A percentile compares a stretch with the other conserved stretches of the same genome.
phyloP scores from a whole-genome alignment of 2,797 vertebrate genomes.

The Parauchenoglanis ngamensis region DNA sequence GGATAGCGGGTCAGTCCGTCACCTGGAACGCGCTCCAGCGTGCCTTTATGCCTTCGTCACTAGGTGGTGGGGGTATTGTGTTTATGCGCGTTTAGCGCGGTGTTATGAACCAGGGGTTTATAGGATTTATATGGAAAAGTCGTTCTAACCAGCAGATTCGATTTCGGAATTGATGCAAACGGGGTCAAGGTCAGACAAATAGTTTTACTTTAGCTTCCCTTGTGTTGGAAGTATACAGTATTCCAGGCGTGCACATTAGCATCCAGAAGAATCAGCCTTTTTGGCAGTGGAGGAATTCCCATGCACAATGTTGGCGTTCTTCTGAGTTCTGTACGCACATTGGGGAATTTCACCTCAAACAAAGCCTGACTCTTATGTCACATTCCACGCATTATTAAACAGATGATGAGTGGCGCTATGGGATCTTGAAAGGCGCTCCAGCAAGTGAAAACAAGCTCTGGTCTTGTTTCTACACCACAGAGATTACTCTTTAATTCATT shows the following conservation, averaged over 20 bases:
- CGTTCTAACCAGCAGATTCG: background rate
- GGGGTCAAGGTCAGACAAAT: background rate
- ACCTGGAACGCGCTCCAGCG: background rate
- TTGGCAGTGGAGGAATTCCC: background rate
- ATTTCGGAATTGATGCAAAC: background rate
- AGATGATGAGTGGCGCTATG: background rate
- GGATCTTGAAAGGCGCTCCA: background rate
- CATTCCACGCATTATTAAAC: background rate
- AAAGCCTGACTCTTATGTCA: background rate
- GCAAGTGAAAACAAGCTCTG: slow-evolving; percentile 1
- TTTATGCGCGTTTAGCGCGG: too few species aligned
- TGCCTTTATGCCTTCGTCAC: background rate
- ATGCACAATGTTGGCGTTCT: background rate
- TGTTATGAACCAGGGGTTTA: too few species aligned
- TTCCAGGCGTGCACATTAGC: background rate
- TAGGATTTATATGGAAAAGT: background rate
- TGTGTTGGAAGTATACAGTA: background rate
- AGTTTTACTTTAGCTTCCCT: background rate
- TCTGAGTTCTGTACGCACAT: background rate
- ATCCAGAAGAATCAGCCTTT: background rate
- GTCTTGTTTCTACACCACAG: background rate
- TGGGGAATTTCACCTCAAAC: background rate
- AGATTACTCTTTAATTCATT: background rate
- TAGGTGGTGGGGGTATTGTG: background rate
- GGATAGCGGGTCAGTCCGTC: slow-evolving; percentile 85